phyloP scores from a whole-genome alignment of 2,888 invertebrate species.

The Mesochorus sp. region DNA sequence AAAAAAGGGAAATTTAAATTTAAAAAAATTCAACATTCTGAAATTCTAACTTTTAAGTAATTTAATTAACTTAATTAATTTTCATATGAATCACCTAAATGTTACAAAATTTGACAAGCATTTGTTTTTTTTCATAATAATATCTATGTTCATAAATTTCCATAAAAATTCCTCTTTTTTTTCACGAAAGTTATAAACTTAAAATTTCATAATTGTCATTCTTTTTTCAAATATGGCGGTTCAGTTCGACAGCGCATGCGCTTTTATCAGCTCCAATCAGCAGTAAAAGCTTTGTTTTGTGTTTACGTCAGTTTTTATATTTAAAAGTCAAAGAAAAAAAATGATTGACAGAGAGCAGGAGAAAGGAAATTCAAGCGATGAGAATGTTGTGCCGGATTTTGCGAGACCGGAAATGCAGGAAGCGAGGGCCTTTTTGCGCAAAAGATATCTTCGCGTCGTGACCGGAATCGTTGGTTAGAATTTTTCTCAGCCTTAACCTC shows the following conservation, averaged over 20 bases:
- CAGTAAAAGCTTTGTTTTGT: slow-evolving; percentile 1
- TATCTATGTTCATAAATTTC: too few relatives aligned
- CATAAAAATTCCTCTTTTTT: too few relatives aligned
- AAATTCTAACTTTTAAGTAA: too few relatives aligned
- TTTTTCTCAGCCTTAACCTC: slow-evolving; percentile 43
- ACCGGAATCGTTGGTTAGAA: slow-evolving; percentile 80
- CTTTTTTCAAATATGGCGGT: slow-evolving; percentile 40
- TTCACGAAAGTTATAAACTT: neutral
- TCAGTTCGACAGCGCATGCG: slow-evolving; percentile 3
- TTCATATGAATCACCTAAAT: too few relatives aligned
- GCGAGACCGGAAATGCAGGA: slow-evolving; percentile 78
- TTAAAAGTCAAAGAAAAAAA: neutral
- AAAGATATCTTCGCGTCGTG: slow-evolving; percentile 80
- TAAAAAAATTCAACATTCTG: too few relatives aligned
- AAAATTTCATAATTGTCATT: too few relatives aligned
- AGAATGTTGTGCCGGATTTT: slow-evolving; percentile 67
- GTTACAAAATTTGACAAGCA: too few relatives aligned
- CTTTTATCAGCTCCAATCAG: too few relatives aligned
- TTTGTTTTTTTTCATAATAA: too few relatives aligned
- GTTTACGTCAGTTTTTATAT: slow-evolving; percentile 4
- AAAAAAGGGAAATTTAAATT: too few relatives aligned
- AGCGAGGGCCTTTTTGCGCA: slow-evolving; percentile 81
- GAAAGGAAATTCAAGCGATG: slow-evolving; percentile 40
- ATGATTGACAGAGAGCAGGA: slow-evolving; percentile 64
- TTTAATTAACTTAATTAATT: too few relatives aligned